phyloP scores from a whole-genome alignment of 2,113 vertebrate genomes.

The Acrocephalus kingi region DNA sequence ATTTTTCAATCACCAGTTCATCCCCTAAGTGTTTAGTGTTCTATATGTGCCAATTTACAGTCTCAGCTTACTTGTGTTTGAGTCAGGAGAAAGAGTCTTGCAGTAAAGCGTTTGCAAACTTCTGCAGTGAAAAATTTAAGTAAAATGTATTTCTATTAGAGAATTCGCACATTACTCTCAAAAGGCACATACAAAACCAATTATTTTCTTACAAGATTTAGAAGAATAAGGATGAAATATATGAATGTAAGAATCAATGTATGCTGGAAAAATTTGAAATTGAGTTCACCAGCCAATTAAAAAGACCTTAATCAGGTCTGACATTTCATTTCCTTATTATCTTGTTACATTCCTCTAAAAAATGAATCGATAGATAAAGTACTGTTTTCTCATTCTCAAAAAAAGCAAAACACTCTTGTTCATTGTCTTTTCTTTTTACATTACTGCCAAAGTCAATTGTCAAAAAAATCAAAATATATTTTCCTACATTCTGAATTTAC shows the following conservation, averaged over 20 bases:
- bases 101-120: conserved; percentile 12
- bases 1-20: neutral
- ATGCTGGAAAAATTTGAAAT: conserved; percentile 62
- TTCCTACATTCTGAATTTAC: neutral
- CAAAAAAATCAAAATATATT: neutral
- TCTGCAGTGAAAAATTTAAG: conserved; percentile 30
- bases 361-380: conserved; percentile 61
- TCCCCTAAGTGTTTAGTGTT: neutral
- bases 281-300: conserved; percentile 63
- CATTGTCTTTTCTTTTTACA: neutral
- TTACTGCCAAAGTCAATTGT: neutral
- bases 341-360: conserved; percentile 57
- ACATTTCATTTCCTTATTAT: conserved; percentile 73
- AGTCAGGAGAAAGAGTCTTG: neutral
- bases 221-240: conserved; percentile 42
- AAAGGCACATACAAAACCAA: conserved; percentile 20
- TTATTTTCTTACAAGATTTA: conserved; percentile 59
- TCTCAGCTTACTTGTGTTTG: neutral
- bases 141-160: conserved; percentile 52
- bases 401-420: conserved; percentile 32
- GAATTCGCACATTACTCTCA: conserved; percentile 33
- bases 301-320: conserved; percentile 71
- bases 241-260: conserved; percentile 27
- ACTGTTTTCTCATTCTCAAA: conserved; percentile 64
- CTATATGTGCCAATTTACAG: neutral